phyloP scores from a whole-genome alignment of 2,113 vertebrate species.

The Corvus moneduloides region DNA sequence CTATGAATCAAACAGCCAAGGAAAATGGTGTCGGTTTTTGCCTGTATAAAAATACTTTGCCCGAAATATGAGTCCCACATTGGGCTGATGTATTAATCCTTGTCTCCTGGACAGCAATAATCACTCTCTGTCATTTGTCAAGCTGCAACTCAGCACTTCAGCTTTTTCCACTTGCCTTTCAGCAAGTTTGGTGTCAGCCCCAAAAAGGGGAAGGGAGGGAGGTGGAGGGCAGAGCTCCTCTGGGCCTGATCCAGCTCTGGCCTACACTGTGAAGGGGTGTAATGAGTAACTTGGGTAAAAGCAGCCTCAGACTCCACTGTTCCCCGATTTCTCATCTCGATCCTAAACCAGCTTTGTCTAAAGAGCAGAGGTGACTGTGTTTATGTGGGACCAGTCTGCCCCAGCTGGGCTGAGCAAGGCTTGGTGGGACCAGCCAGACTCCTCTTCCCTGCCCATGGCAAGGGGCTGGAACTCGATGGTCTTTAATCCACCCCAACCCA shows the following conservation, averaged over 20 bases:
- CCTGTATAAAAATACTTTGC: slow-evolving; percentile 4
- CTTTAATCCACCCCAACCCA: not conserved
- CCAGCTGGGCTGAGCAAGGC: not conserved
- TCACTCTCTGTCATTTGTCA: not conserved
- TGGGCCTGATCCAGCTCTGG: not conserved
- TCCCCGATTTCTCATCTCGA: not conserved
- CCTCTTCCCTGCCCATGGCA: no score
- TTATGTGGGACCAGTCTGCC: not conserved
- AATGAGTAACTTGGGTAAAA: not conserved
- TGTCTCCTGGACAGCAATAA: slow-evolving; percentile 28
- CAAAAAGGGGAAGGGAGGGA: not conserved
- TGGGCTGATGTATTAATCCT: slow-evolving; percentile 41
- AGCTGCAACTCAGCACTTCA: slow-evolving; percentile 32
- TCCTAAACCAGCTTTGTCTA: not conserved
- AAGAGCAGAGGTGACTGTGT: not conserved
- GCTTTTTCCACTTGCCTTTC: not conserved
- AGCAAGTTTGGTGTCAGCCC: not conserved
- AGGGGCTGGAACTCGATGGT: rapidly evolving
- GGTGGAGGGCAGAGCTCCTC: not conserved
- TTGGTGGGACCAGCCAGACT: not conserved
- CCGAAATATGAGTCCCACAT: not conserved
- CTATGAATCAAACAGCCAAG: not conserved
- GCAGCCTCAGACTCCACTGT: not conserved
- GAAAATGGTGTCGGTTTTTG: not conserved
- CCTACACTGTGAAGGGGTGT: not conserved